Conservation (phyloP, 2,888 invertebrate genomes). For the Hyles lineata region DNA sequence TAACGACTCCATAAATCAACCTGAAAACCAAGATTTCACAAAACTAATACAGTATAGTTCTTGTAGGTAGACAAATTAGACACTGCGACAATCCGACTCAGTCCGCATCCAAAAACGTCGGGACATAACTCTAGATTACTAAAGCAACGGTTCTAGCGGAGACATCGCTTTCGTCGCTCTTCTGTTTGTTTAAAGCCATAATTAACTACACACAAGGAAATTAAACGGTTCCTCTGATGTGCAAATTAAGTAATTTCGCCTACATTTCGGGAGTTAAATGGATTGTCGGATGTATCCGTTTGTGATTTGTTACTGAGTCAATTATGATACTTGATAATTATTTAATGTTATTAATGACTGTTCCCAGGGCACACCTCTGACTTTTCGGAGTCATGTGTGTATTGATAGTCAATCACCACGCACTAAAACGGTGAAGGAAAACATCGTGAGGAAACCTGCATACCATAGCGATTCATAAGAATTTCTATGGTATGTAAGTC, state of each 20-base stretch:
- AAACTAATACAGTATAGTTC: not conserved
- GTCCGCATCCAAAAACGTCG: not conserved
- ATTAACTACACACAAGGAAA: conserved; percentile 53
- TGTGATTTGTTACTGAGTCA: conserved; percentile 13
- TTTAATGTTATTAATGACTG: not conserved
- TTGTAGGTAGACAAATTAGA: conserved; percentile 13
- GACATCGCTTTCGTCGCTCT: conserved; percentile 8
- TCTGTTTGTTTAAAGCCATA: conserved; percentile 38
- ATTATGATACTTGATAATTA: not conserved
- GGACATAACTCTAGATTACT: conserved; percentile 10
- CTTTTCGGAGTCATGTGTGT: too few species aligned
- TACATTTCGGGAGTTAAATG: conserved; percentile 25
- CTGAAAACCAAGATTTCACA: not conserved
- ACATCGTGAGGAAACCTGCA: too few species aligned
- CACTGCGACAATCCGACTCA: not conserved
- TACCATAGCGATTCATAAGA: too few species aligned
- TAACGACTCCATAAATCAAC: not conserved
- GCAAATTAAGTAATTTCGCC: conserved; percentile 51
- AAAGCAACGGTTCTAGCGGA: not conserved
- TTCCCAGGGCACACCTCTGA: too few species aligned
- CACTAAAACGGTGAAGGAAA: too few species aligned
- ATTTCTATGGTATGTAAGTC: too few species aligned
- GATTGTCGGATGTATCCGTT: conserved; percentile 21
- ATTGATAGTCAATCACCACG: too few species aligned
- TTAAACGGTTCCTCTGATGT: conserved; percentile 49